Conservation (phyloP, 2,113 vertebrate genomes). For the Candoia aspera region DNA sequence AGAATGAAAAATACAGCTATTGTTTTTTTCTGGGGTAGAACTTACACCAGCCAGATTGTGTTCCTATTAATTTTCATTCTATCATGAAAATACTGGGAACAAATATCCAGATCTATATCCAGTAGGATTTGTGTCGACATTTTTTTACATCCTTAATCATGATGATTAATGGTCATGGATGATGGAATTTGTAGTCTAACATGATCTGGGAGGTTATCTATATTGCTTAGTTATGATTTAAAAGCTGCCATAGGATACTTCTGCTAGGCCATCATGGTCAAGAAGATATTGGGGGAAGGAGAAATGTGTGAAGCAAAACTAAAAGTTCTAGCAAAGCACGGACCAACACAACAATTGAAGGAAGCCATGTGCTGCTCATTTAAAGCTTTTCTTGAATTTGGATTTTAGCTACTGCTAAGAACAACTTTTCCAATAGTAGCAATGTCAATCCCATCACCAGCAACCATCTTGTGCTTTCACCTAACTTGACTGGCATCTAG, state of each 20-base stretch:
- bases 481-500: constrained; percentile 22
- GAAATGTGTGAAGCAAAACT: background rate
- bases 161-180: background rate
- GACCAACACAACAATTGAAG: background rate
- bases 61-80: background rate
- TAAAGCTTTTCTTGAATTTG: background rate
- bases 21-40: background rate
- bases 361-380: background rate
- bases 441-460: background rate
- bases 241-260: background rate
- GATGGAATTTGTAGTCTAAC: background rate
- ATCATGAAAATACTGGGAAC: background rate
- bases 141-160: background rate
- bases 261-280: background rate
- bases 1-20: too few relatives aligned
- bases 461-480: constrained; percentile 13
- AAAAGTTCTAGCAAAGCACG: background rate
- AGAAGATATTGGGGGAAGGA: background rate
- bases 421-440: background rate
- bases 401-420: background rate
- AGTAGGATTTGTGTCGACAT: background rate
- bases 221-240: background rate
- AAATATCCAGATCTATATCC: background rate
- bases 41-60: background rate
- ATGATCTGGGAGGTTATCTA: background rate